Percentiles rank a stretch among this genome's conserved stretches.
Evolutionary conservation across 2,888 invertebrate species (phyloP).

Genomic region (Drosophila kokeensis): DNA sequence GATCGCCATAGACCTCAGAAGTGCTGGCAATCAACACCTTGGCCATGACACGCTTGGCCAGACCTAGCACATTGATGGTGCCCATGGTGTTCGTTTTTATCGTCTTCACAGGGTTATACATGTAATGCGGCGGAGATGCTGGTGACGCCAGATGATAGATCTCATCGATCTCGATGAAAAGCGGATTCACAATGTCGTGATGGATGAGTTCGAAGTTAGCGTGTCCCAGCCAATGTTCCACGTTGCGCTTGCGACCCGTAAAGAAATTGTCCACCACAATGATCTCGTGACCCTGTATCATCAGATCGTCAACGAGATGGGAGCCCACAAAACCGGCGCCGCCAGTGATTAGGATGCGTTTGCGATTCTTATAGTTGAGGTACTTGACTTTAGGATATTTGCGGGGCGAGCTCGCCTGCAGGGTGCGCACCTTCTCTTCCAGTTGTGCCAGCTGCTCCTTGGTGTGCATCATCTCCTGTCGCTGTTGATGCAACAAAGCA

Average conservation of each 20-base stretch:
- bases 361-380: constrained; percentile 95
- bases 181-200: constrained; percentile 98
- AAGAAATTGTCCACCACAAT: constrained; percentile 99
- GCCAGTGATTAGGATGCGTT: constrained; percentile 97
- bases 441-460: constrained; percentile 88
- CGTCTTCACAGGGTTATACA: constrained; percentile 99
- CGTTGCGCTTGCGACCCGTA: constrained; percentile 98
- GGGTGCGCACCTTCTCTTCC: constrained; percentile 89
- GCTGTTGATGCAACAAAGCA: constrained; percentile 70
- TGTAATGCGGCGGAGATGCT: constrained; percentile 99
- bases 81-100: constrained; percentile 99
- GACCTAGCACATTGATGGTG: constrained; percentile 95
- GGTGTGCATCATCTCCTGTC: constrained; percentile 87
- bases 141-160: constrained; percentile 99
- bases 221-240: constrained; percentile 99
- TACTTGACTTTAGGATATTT: constrained; percentile 96
- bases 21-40: constrained; percentile 98
- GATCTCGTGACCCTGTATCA: constrained; percentile 98
- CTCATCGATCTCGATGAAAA: constrained; percentile 98
- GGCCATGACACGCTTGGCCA: constrained; percentile 96
- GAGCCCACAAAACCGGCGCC: constrained; percentile 99
- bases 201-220: constrained; percentile 99
- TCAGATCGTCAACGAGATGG: constrained; percentile 97
- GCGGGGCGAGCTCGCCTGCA: constrained; percentile 91
- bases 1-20: constrained; percentile 99